Conservation (phyloP, 2,797 vertebrate species). For the Paramormyrops hopkinsi region DNA sequence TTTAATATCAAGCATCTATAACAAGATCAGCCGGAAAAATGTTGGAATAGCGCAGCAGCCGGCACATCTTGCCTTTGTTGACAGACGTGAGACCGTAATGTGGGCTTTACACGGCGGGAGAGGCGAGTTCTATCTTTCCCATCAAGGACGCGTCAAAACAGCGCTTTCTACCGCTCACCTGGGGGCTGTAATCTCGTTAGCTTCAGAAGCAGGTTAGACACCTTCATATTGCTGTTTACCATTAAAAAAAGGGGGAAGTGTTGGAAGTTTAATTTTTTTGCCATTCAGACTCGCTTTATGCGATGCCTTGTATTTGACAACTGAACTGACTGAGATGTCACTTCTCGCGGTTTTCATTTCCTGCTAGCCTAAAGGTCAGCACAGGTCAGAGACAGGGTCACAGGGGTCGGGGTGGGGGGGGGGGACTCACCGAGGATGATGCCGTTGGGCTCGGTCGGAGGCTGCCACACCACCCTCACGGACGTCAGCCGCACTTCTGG, state of each 20-base stretch:
- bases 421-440: conserved; percentile 80
- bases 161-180: neutral
- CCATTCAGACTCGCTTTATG: neutral
- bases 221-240: conserved; percentile 13
- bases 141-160: neutral
- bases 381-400: conserved; percentile 23
- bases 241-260: neutral
- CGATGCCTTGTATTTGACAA: neutral
- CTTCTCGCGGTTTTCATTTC: neutral
- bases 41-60: neutral
- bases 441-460: conserved; percentile 82
- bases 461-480: conserved; percentile 84
- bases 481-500: conserved; percentile 84
- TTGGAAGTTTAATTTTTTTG: neutral
- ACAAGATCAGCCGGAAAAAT: neutral
- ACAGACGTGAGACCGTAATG: neutral
- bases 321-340: neutral
- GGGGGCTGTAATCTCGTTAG: conserved; percentile 12
- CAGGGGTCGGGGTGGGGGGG: neutral
- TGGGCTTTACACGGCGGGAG: neutral
- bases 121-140: conserved; percentile 1
- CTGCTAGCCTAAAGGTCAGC: conserved; percentile 19
- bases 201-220: neutral
- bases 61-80: neutral
- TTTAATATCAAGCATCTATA: neutral